Percentiles rank a stretch among this genome's conserved stretches.
Evolutionary conservation across 2,888 invertebrate species (phyloP).

Genomic region (Heliconius ismenius): DNA sequence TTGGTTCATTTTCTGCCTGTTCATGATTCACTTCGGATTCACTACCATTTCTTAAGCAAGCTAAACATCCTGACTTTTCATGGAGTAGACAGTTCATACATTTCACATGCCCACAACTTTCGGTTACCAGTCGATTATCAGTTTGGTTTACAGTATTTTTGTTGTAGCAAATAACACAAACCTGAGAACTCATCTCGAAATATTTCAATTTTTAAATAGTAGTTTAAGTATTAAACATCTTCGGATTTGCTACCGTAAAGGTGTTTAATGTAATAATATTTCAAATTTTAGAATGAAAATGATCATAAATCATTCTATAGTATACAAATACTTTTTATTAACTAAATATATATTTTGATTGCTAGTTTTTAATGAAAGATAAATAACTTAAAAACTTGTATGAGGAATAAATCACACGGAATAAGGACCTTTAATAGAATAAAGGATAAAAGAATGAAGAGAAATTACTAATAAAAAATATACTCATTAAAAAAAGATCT

Average conservation of each 20-base stretch:
- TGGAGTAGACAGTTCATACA: slow-evolving; percentile 86
- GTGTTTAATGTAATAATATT: not conserved
- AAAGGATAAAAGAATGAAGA: not conserved
- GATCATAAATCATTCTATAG: not conserved
- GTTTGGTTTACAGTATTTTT: slow-evolving; percentile 79
- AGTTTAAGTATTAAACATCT: slow-evolving; percentile 21
- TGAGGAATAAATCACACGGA: not conserved
- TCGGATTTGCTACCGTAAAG: not conserved
- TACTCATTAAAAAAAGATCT: slow-evolving; percentile 5
- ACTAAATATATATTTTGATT: not conserved
- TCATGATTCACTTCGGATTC: slow-evolving; percentile 44
- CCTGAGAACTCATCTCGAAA: slow-evolving; percentile 69
- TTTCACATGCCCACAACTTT: slow-evolving; percentile 88
- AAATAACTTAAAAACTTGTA: not conserved
- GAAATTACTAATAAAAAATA: not conserved
- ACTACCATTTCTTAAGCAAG: slow-evolving; percentile 65
- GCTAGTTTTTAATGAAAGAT: not conserved
- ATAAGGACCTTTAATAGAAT: not conserved
- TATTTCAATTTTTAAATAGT: not conserved
- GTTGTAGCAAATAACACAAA: slow-evolving; percentile 84
- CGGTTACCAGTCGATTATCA: slow-evolving; percentile 85
- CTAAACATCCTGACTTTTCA: slow-evolving; percentile 85
- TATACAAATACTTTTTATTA: not conserved
- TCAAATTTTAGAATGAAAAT: not conserved
- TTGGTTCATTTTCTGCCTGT: slow-evolving; percentile 33